Evolutionary conservation across 2,888 invertebrate species (phyloP).

Genomic region (Muscina levida): DNA sequence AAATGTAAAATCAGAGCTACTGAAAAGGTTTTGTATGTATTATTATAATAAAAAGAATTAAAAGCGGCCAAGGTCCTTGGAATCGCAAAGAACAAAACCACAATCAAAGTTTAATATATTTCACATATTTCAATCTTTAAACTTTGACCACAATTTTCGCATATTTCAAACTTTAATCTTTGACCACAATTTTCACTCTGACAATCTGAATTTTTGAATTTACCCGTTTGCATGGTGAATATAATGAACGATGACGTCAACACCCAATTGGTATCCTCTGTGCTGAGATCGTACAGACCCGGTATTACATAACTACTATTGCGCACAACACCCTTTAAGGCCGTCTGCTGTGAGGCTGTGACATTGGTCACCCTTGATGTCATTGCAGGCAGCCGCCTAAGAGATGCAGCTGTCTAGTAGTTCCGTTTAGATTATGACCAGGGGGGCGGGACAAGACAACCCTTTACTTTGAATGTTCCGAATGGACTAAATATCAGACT

Average conservation of each 20-base stretch:
- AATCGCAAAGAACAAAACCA: too few relatives aligned
- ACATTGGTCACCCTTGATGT: slow-evolving; percentile 73
- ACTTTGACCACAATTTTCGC: too few relatives aligned
- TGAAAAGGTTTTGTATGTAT: too few relatives aligned
- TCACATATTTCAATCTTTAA: too few relatives aligned
- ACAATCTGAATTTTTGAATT: too few relatives aligned
- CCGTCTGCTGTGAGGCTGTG: slow-evolving; percentile 74
- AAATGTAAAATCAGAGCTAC: too few relatives aligned
- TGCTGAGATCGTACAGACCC: slow-evolving; percentile 84
- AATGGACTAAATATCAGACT: slow-evolving; percentile 29
- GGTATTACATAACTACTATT: slow-evolving; percentile 81
- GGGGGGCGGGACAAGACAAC: background rate
- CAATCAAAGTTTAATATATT: too few relatives aligned
- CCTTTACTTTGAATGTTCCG: slow-evolving; percentile 37
- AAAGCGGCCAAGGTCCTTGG: too few relatives aligned
- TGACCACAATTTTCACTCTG: too few relatives aligned
- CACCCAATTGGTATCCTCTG: slow-evolving; percentile 94
- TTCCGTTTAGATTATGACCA: background rate
- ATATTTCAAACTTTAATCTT: too few relatives aligned
- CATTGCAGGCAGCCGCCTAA: slow-evolving; percentile 68
- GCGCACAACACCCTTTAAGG: slow-evolving; percentile 75
- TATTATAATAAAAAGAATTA: too few relatives aligned
- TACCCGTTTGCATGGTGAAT: slow-evolving; percentile 96
- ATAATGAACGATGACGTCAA: slow-evolving; percentile 93
- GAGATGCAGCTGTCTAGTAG: background rate